These are phyloP conservation scores for Asteroscopus sphinx DNA, from an alignment of 2,888 invertebrate species.

Conservation along the genomic window DNA sequence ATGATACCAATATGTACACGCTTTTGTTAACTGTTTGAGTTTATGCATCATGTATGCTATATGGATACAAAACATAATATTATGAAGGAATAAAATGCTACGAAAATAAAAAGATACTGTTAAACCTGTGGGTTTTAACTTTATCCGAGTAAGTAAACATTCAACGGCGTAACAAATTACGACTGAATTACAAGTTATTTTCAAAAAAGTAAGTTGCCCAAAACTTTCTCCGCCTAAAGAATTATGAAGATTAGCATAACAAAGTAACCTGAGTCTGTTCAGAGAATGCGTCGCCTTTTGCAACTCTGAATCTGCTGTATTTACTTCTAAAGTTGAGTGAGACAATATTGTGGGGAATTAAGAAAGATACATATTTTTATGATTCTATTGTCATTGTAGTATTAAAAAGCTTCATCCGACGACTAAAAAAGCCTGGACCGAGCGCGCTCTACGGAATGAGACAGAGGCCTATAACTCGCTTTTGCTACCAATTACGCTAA, in stretches of 20 bases:
- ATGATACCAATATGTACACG: constrained; percentile 29
- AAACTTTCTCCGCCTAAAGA: constrained; percentile 85
- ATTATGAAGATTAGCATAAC: constrained; percentile 89
- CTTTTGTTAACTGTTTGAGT: constrained; percentile 11
- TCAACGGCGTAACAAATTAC: constrained; percentile 83
- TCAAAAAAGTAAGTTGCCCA: constrained; percentile 83
- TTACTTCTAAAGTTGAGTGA: constrained; percentile 50
- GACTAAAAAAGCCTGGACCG: constrained; percentile 32
- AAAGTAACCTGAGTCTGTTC: constrained; percentile 86
- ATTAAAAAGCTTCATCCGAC: constrained; percentile 36
- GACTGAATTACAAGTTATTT: constrained; percentile 86
- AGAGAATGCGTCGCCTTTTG: constrained; percentile 80
- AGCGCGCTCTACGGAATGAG: constrained; percentile 14
- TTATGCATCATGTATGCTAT: neutral
- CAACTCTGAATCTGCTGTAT: constrained; percentile 73
- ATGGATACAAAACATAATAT: neutral
- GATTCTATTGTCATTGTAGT: constrained; percentile 23
- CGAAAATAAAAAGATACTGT: constrained; percentile 32
- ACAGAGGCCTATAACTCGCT: constrained; percentile 70
- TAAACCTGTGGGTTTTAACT: constrained; percentile 53
- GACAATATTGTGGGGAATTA: constrained; percentile 40
- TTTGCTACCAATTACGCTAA: constrained; percentile 83
- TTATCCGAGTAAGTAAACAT: constrained; percentile 68
- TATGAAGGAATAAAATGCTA: constrained; percentile 8
- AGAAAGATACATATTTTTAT: constrained; percentile 40